Percentiles rank a stretch among this genome's conserved stretches.
phyloP scores from a whole-genome alignment of 2,113 vertebrate species.

The Leucoraja erinaceus region DNA sequence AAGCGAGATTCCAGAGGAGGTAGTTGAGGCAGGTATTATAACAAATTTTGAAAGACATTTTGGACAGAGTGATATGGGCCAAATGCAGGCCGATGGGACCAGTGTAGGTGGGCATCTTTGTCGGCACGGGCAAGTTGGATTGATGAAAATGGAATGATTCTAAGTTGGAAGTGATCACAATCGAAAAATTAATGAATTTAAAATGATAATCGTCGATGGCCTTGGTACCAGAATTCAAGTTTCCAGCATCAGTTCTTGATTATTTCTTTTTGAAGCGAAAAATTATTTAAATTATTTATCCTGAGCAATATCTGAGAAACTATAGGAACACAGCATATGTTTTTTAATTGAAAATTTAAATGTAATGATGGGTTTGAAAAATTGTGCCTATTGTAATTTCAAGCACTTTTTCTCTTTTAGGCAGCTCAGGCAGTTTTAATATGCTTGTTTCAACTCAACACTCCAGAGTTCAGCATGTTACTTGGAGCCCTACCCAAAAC shows the following conservation, averaged over 20 bases:
- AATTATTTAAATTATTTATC: background rate
- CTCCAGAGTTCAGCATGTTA: constrained; percentile 95
- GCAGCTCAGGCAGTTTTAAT: constrained; percentile 91
- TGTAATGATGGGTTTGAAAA: background rate
- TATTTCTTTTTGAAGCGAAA: background rate
- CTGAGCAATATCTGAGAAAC: background rate
- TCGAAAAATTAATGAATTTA: background rate
- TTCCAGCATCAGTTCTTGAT: background rate
- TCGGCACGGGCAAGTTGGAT: too few relatives aligned
- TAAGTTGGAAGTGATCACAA: background rate
- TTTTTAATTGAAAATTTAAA: background rate
- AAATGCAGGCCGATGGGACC: too few relatives aligned
- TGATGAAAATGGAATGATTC: too few relatives aligned
- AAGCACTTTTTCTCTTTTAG: constrained; percentile 51
- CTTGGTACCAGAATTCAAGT: background rate
- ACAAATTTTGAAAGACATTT: too few relatives aligned
- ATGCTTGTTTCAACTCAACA: constrained; percentile 92
- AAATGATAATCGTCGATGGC: background rate
- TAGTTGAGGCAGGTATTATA: too few relatives aligned
- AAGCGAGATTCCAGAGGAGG: too few relatives aligned
- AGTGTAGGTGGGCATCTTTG: too few relatives aligned
- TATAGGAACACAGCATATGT: background rate
- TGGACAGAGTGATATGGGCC: too few relatives aligned
- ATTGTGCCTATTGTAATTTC: background rate
- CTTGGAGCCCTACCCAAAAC: constrained; percentile 94